Evolutionary conservation across 2,113 vertebrate genomes (phyloP), one percentile per base, ranked within the genome.

Genomic region (Tachycineta bicolor): DNA sequence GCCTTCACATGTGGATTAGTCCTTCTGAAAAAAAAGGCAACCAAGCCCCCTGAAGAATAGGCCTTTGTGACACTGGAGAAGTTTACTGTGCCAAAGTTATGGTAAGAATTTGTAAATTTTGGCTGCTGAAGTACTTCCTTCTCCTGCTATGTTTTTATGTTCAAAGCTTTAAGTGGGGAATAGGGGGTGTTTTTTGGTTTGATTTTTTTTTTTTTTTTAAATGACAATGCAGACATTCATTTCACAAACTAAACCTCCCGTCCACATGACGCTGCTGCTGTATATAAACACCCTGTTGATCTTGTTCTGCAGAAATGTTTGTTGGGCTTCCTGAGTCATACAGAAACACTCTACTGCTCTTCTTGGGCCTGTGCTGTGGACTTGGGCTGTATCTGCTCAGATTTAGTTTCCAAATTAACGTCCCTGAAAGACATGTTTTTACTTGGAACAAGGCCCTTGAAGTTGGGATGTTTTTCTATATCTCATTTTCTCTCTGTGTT

Each of bases 61-160:
- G 69, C 95, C 94, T 96, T 97, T 97, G 97, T 97, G 96, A 94
- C 63, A 79, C 75, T 94, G 75, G 67, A 96, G 86, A 68, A 94
- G 90, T 93, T 94, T 52, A 71, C 87, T 94, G 93, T 0, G 84
- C 97, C 97, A 97, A 96, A 97, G 95, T 96, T 97, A 97, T 97
- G 97, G 93, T 97, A 97, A 97, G 97, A 97, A 97, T 97, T 96
- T 95, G 96, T 96, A 96, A 94, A 94, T 96, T 97, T 97, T 96
- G 97, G 86, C 96, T 96, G 81, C 82, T 83, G 87, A 79, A 96
- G 78, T 78, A 90, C 82, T 96, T 97, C 95, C 96, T 97, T 97
- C 92, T 96, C 75, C 79, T 94, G 92, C 90, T 80, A 55, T 78
- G 92, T 95, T 97, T 95, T 96, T 93, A 59, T 64, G 90, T 75